Conservation (phyloP, 92 coral and sea anemone genomes). For the Plumapathes pennacea region DNA sequence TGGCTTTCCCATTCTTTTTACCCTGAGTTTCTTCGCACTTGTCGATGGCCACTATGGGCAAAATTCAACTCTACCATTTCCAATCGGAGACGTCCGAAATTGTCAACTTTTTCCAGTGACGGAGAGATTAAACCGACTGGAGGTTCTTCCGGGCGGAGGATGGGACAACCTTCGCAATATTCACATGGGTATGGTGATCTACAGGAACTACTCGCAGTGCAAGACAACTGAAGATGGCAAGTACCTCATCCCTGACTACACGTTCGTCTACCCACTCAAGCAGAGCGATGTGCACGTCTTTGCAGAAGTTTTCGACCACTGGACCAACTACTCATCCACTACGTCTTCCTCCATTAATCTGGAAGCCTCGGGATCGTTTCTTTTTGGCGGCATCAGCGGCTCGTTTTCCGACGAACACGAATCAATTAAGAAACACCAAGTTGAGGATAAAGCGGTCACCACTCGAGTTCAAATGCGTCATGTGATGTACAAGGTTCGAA, state of each 20-base stretch:
- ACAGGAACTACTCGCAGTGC: slow-evolving; percentile 73
- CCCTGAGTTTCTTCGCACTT: too few species aligned
- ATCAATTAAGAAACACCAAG: slow-evolving; percentile 82
- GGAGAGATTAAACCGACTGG: slow-evolving; percentile 55
- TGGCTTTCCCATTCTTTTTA: too few species aligned
- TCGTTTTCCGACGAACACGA: slow-evolving; percentile 68
- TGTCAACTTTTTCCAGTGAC: too few species aligned
- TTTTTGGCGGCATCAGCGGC: slow-evolving; percentile 59
- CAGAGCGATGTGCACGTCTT: slow-evolving; percentile 62
- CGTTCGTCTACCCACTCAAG: slow-evolving; percentile 62
- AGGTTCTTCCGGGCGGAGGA: slow-evolving; percentile 83
- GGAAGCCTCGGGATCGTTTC: slow-evolving; percentile 51
- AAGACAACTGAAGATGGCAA: slow-evolving; percentile 78
- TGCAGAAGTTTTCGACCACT: slow-evolving; percentile 77
- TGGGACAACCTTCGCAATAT: slow-evolving; percentile 86
- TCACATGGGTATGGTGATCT: slow-evolving; percentile 74
- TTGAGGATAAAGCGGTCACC: slow-evolving; percentile 79
- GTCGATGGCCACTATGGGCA: too few species aligned
- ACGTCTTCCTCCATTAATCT: slow-evolving; percentile 68
- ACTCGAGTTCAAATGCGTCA: slow-evolving; percentile 87
- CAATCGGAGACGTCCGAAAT: slow-evolving; percentile 65
- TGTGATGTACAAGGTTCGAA: slow-evolving; percentile 55
- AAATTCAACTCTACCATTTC: too few species aligned
- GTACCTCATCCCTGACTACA: slow-evolving; percentile 75
- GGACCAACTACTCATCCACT: slow-evolving; percentile 71